A percentile compares a stretch with the other conserved stretches of the same genome.
Conservation (phyloP, 2,113 vertebrate genomes). For the Phalacrocorax brasilianus region DNA sequence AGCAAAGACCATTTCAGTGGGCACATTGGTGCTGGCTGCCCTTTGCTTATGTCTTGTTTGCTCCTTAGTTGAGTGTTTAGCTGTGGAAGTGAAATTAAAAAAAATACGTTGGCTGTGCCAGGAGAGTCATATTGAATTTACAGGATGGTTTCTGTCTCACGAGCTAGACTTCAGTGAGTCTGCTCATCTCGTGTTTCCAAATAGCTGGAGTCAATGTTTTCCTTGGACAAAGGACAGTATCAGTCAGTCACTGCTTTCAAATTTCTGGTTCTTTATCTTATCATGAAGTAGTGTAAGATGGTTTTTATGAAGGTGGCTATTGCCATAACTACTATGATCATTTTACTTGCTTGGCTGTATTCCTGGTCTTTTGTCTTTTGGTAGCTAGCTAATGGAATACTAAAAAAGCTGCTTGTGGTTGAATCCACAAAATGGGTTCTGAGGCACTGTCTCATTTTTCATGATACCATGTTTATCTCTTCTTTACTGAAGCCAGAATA, state of each 20-base stretch:
- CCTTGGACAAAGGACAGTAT: conserved; percentile 9
- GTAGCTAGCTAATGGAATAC: not conserved
- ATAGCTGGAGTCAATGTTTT: conserved; percentile 3
- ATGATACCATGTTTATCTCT: not conserved
- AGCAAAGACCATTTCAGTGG: not conserved
- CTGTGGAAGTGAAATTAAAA: not conserved
- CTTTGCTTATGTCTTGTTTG: not conserved
- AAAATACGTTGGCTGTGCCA: not conserved
- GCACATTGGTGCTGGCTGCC: not conserved
- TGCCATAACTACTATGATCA: not conserved
- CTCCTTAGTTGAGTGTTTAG: not conserved
- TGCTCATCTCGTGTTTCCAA: not conserved
- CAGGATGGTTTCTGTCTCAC: not conserved
- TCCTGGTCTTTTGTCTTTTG: not conserved
- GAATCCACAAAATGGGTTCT: not conserved
- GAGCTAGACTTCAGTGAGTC: not conserved
- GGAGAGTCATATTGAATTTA: not conserved
- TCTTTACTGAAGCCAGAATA: not conserved
- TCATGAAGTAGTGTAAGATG: not conserved
- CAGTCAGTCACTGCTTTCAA: not conserved
- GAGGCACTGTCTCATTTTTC: not conserved
- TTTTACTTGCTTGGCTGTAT: not conserved
- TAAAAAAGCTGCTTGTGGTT: not conserved
- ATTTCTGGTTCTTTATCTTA: conserved; percentile 33
- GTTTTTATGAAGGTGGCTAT: conserved; percentile 37